A percentile compares a stretch with the other conserved stretches of the same genome.
phyloP scores from a whole-genome alignment of 1,140 invertebrate genomes.

The Steinernema feltiae region DNA sequence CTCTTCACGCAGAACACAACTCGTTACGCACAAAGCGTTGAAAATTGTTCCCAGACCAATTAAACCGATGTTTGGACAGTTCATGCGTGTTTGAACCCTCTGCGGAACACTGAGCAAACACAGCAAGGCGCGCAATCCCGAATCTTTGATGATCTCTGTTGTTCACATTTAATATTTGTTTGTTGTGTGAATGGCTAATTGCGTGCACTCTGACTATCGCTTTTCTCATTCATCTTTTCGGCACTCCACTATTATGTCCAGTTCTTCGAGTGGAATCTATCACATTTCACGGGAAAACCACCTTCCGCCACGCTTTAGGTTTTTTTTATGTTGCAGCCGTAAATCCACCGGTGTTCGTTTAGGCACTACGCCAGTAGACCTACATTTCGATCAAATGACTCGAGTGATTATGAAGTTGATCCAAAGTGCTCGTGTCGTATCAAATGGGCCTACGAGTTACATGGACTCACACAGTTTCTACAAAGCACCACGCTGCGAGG shows the following conservation, averaged over 20 bases:
- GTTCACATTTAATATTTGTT: too few species aligned
- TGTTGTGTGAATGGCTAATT: too few species aligned
- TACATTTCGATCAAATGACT: not conserved
- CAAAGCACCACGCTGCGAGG: not conserved
- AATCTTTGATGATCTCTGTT: too few species aligned
- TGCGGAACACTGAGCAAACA: too few species aligned
- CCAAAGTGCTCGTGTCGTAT: not conserved
- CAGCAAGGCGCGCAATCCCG: too few species aligned
- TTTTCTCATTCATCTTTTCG: too few species aligned
- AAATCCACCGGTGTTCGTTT: not conserved
- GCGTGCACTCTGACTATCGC: too few species aligned
- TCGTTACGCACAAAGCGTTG: too few species aligned
- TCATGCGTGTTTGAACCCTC: too few species aligned
- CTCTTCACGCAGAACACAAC: too few species aligned
- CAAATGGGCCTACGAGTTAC: not conserved
- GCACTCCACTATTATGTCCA: constrained; percentile 12
- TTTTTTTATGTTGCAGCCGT: not conserved
- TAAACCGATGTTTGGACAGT: too few species aligned
- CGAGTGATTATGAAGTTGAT: not conserved
- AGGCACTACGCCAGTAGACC: not conserved
- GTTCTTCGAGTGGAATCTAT: not conserved
- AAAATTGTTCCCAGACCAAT: too few species aligned
- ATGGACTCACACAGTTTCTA: not conserved
- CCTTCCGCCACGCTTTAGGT: not conserved
- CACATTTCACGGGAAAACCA: not conserved